These are phyloP conservation scores for Schizotus pectinicornis DNA, from an alignment of 2,888 invertebrate species.

Conservation along the genomic window DNA sequence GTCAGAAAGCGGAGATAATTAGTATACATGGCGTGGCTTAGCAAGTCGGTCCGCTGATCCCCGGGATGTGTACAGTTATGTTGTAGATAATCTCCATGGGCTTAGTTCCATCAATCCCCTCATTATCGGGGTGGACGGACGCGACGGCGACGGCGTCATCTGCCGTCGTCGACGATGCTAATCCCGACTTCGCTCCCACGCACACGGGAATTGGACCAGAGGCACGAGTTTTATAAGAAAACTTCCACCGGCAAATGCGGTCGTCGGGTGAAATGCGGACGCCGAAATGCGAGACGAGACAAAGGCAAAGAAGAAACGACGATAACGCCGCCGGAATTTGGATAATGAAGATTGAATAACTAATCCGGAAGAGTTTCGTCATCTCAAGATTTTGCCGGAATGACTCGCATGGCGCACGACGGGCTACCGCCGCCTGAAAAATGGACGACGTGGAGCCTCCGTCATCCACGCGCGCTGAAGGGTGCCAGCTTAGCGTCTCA, in stretches of 20 bases:
- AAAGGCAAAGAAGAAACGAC: conserved; percentile 28
- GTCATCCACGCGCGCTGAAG: too few species aligned
- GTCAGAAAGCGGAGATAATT: conserved; percentile 54
- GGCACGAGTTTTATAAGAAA: conserved; percentile 29
- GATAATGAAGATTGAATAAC: conserved; percentile 32
- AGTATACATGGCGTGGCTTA: conserved; percentile 50
- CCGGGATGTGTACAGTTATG: conserved; percentile 25
- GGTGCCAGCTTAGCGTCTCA: too few species aligned
- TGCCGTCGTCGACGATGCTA: conserved; percentile 12
- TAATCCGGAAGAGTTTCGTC: conserved; percentile 22
- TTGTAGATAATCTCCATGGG: conserved; percentile 14
- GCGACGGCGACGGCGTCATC: conserved; percentile 14
- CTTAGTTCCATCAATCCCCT: conserved; percentile 28
- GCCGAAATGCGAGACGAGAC: conserved; percentile 13
- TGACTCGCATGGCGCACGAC: too few species aligned
- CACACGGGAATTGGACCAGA: conserved; percentile 20
- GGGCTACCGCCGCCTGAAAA: background rate
- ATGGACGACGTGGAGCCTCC: too few species aligned
- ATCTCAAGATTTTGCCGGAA: background rate
- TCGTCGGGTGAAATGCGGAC: conserved; percentile 18
- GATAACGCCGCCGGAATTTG: conserved; percentile 26
- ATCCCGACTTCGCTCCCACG: conserved; percentile 7
- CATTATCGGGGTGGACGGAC: conserved; percentile 16
- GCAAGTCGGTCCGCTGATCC: conserved; percentile 38
- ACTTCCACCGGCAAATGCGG: conserved; percentile 23